A percentile compares a stretch with the other conserved stretches of the same genome.
Conservation (phyloP, 2,888 invertebrate species). For the Periphyllus acericola region DNA sequence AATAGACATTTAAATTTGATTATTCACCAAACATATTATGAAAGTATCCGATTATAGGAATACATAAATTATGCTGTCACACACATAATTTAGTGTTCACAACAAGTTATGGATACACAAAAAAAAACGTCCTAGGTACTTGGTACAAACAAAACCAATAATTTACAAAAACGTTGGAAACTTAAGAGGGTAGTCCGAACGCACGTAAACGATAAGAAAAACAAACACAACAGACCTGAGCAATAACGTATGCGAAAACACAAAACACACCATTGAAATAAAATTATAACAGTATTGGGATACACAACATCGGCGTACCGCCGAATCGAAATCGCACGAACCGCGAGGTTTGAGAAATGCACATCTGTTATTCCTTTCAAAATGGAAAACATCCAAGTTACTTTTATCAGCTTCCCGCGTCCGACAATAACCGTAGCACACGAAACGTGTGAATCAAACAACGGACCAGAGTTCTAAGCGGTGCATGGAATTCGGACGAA, state of each 20-base stretch:
- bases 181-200: no score
- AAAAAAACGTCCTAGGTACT: no score
- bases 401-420: slow-evolving; percentile 58
- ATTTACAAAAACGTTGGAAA: no score
- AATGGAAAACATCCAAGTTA: neutral
- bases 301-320: neutral
- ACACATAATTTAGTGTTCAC: no score
- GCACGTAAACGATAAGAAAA: neutral
- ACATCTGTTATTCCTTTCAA: neutral
- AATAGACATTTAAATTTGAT: no score
- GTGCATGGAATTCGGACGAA: neutral
- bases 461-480: neutral
- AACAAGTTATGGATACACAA: no score
- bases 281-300: neutral
- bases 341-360: slow-evolving; percentile 5
- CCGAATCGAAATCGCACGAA: neutral
- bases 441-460: slow-evolving; percentile 46
- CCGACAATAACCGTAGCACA: slow-evolving; percentile 26
- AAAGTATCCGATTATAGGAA: no score
- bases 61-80: no score
- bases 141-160: no score
- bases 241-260: neutral
- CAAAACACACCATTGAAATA: neutral
- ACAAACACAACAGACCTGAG: neutral
- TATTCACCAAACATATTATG: no score